phyloP scores from a whole-genome alignment of 2,113 vertebrate species.

The Tyrannus savana region DNA sequence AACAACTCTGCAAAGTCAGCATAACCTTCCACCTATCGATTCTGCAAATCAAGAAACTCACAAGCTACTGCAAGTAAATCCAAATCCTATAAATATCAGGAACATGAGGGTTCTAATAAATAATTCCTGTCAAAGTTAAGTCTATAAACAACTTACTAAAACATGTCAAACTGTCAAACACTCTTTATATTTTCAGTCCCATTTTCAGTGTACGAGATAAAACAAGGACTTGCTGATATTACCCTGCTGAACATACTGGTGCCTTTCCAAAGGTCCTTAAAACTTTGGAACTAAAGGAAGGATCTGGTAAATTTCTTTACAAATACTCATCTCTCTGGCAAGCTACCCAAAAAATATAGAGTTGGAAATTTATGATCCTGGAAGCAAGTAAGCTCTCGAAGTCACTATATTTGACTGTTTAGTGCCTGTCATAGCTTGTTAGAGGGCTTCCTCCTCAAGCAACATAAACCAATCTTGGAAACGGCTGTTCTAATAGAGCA shows the following conservation, averaged over 20 bases:
- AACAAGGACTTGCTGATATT: neutral
- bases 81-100: conserved; percentile 24
- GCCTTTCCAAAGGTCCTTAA: conserved; percentile 11
- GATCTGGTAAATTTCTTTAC: neutral
- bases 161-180: conserved; percentile 4
- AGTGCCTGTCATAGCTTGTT: neutral
- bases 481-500: neutral
- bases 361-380: neutral
- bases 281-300: neutral
- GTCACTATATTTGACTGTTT: neutral
- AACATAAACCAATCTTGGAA: neutral
- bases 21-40: conserved; percentile 9
- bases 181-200: neutral
- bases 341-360: neutral
- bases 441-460: neutral
- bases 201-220: neutral
- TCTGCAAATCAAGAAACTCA: conserved; percentile 8
- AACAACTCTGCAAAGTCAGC: conserved; percentile 5
- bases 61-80: conserved; percentile 14
- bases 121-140: neutral
- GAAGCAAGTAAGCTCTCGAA: neutral
- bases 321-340: neutral
- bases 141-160: conserved; percentile 38
- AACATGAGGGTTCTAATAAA: conserved; percentile 20
- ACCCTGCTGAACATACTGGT: neutral